Conservation (phyloP, 2,888 invertebrate genomes). For the Ecdyonurus torrentis region DNA sequence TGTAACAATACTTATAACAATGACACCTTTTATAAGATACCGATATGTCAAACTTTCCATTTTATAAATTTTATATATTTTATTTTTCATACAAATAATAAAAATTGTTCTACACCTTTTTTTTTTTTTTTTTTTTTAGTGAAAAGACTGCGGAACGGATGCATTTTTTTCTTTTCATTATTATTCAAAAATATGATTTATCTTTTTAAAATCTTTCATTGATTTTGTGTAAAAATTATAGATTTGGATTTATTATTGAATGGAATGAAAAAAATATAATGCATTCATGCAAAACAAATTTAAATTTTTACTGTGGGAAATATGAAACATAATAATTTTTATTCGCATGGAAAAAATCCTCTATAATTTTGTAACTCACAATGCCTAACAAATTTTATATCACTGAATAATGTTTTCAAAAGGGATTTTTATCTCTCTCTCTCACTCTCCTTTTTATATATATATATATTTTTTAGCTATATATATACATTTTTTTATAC, state of each 20-base stretch:
- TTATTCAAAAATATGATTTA: neutral
- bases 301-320: neutral
- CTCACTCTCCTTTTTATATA: too few species aligned
- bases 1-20: neutral
- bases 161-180: too few species aligned
- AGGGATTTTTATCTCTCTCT: too few species aligned
- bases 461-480: too few species aligned
- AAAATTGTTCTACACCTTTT: neutral
- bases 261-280: neutral
- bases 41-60: neutral
- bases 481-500: too few species aligned
- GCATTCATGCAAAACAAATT: neutral
- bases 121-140: neutral
- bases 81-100: neutral
- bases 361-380: too few species aligned
- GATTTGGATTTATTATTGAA: neutral
- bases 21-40: constrained; percentile 1
- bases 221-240: neutral
- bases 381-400: too few species aligned
- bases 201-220: neutral
- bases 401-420: too few species aligned
- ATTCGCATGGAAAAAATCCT: too few species aligned
- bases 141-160: neutral
- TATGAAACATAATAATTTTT: neutral
- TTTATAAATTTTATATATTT: too few species aligned